Evolutionary conservation across 2,113 vertebrate species (phyloP).

Genomic region (Tachysurus vachellii): DNA sequence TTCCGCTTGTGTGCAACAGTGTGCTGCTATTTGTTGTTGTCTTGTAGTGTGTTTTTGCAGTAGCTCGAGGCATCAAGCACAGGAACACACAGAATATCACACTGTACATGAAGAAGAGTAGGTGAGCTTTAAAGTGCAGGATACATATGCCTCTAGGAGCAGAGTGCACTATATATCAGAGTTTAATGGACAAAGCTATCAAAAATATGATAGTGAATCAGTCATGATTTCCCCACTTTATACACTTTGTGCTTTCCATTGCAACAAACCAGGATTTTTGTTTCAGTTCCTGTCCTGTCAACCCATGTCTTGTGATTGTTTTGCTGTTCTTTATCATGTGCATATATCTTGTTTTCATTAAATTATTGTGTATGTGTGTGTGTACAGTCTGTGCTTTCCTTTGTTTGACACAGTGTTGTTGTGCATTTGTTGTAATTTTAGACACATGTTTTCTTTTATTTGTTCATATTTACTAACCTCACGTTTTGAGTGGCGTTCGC

Average conservation of each 20-base stretch:
- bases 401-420: background rate
- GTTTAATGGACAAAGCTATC: background rate
- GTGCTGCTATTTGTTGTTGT: conserved; percentile 21
- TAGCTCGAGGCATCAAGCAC: conserved; percentile 8
- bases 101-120: conserved; percentile 9
- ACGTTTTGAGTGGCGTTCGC: background rate
- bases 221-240: background rate
- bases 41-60: conserved; percentile 7
- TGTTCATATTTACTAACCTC: background rate
- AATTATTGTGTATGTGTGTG: background rate
- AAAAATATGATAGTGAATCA: background rate
- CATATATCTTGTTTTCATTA: background rate
- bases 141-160: background rate
- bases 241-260: background rate
- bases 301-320: background rate
- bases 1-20: background rate
- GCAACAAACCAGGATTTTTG: background rate
- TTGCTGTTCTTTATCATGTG: background rate
- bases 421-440: background rate
- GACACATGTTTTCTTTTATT: background rate
- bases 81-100: background rate
- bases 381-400: background rate
- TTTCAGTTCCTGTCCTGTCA: background rate
- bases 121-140: conserved; percentile 5
- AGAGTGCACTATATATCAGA: conserved; percentile 1